A percentile compares a stretch with the other conserved stretches of the same genome.
Conservation (phyloP, 1,140 invertebrate genomes). For the Portunus trituberculatus region DNA sequence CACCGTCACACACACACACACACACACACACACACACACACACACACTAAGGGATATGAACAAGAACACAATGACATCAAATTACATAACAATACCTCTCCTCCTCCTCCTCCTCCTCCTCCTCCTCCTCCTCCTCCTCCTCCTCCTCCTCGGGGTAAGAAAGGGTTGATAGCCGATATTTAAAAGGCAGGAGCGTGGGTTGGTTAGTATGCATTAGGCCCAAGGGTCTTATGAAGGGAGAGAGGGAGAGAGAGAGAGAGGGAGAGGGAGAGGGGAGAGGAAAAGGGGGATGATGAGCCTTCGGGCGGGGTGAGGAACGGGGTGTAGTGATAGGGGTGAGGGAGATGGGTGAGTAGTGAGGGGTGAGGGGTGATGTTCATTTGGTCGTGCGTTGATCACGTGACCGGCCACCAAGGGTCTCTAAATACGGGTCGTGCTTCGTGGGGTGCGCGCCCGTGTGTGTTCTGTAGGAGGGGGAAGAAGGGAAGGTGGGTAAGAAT, state of each 20-base stretch:
- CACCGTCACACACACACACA: neutral
- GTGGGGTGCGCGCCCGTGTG: neutral
- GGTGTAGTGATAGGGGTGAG: neutral
- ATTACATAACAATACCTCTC: constrained; percentile 23
- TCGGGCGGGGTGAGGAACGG: too few species aligned
- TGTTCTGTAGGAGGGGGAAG: neutral
- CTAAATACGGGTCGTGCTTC: constrained; percentile 1
- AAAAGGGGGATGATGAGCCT: too few species aligned
- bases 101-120: neutral
- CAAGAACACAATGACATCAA: neutral
- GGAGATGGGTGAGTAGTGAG: neutral
- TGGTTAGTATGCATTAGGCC: constrained; percentile 21
- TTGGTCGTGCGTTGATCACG: constrained; percentile 48
- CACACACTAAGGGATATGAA: neutral
- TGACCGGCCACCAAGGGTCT: neutral
- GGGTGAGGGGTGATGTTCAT: constrained; percentile 35
- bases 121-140: neutral
- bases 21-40: constrained; percentile 20
- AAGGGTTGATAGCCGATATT: constrained; percentile 13
- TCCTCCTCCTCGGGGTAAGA: neutral
- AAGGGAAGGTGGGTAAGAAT: neutral
- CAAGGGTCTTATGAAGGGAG: neutral
- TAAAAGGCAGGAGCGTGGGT: neutral
- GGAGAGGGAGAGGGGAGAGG: too few species aligned
- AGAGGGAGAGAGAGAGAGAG: neutral